These are phyloP conservation scores for Drosophila kanapiae DNA, from an alignment of 1,140 invertebrate species.

Conservation along the genomic window DNA sequence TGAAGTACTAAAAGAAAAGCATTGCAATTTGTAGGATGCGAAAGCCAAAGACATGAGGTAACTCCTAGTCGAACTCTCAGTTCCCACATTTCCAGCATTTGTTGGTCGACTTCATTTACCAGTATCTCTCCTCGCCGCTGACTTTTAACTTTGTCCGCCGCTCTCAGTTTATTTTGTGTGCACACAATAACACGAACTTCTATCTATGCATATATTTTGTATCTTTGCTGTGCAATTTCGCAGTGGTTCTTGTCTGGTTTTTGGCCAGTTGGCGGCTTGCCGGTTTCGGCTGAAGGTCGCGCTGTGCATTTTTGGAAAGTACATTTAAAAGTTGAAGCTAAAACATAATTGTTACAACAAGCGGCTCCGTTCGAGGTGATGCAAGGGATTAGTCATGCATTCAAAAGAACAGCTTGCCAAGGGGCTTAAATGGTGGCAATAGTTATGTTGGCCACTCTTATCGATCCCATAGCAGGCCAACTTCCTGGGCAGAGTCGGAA, in stretches of 20 bases:
- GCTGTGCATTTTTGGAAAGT: constrained; percentile 75
- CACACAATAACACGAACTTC: constrained; percentile 32
- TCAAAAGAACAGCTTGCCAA: not conserved
- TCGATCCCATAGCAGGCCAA: constrained; percentile 11
- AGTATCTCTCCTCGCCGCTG: constrained; percentile 37
- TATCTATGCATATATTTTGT: constrained; percentile 39
- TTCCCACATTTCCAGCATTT: not conserved
- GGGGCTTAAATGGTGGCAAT: not conserved
- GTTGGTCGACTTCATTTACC: constrained; percentile 59
- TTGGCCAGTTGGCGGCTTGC: constrained; percentile 52
- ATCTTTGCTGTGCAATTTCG: constrained; percentile 64
- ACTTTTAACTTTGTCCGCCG: constrained; percentile 68
- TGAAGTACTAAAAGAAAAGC: too few species aligned
- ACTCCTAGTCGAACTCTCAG: not conserved
- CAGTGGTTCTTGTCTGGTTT: constrained; percentile 37
- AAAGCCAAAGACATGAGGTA: not conserved
- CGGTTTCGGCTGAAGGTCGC: constrained; percentile 68
- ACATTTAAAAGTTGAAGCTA: constrained; percentile 71
- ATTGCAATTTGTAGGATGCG: not conserved
- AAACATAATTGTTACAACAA: constrained; percentile 77
- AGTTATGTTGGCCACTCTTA: constrained; percentile 5
- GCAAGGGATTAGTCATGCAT: constrained; percentile 31
- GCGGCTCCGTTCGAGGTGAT: constrained; percentile 46
- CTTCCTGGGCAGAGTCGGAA: constrained; percentile 10
- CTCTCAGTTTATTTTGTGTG: constrained; percentile 54